Evolutionary conservation across 2,113 vertebrate species (phyloP), one percentile per base, ranked within the genome.

Genomic region (Thamnaconus septentrionalis): DNA sequence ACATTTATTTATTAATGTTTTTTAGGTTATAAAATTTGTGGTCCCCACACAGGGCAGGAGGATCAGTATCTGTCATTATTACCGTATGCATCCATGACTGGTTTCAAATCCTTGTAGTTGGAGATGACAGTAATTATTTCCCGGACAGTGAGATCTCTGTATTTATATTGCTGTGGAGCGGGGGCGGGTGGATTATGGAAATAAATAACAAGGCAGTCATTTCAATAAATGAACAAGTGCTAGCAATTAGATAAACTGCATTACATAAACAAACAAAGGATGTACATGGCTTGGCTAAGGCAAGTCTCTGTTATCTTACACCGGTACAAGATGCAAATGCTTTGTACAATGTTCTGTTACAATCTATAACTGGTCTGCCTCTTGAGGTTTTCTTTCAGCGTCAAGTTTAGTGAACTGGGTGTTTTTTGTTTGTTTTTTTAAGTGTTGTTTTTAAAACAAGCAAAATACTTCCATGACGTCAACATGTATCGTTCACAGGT

Each of bases 41-140:
- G 3, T 5, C 59, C 9, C 50, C 7, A 45, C 41, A 39, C 1
- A 41, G 57, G 54, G 51, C 11, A 0, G 44, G 4, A 0, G 63
- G 4, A 49, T 7, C 1, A 11, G 8, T 41, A n/a, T 11, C 1
- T 59, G 0, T 65, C 2, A 5, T 39, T 90, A 31, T 91, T 81
- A 98, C 97, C 97, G 71, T 98, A 98, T 31, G 93, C 92, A 88
- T 98, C 97, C 94, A 96, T 94, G 49, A 97, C 87, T 41, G 97
- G 97, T 82, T 97, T 99, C 85, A 99, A 92, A 83, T 99, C 97
- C 91, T 98, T 98, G 90, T 99, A 99, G 41, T 94, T 92, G 51
- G 91, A 90, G 81, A 95, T 96, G 80, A 98, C 96, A 67, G 90
- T 96, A 71, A 92, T 90, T 47, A 96, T 97, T 85, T 99, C 97